Evolutionary conservation across 2,888 invertebrate species (phyloP).

Genomic region (Cerastoderma edule): DNA sequence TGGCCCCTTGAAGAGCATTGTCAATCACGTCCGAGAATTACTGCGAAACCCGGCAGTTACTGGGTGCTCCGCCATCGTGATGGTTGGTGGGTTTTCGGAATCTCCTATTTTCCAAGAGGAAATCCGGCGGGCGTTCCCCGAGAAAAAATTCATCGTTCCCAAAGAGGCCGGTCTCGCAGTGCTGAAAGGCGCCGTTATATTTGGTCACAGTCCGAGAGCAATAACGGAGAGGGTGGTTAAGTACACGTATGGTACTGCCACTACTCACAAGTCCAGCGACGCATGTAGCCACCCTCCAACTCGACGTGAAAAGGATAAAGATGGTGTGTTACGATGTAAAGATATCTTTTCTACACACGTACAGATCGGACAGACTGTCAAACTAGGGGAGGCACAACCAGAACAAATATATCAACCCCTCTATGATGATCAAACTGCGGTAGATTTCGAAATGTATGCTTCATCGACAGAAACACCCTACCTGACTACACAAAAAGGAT

Average conservation of each 20-base stretch:
- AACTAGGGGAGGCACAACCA: slow-evolving; percentile 47
- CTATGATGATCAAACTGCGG: slow-evolving; percentile 53
- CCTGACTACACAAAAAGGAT: slow-evolving; percentile 58
- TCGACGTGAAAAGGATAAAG: neutral
- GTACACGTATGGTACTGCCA: slow-evolving; percentile 55
- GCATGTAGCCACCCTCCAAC: slow-evolving; percentile 34
- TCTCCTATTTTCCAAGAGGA: slow-evolving; percentile 50
- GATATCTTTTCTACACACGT: slow-evolving; percentile 60
- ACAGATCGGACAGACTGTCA: slow-evolving; percentile 48
- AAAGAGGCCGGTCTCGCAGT: slow-evolving; percentile 57
- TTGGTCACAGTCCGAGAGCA: slow-evolving; percentile 49
- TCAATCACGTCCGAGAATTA: slow-evolving; percentile 47
- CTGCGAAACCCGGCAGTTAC: slow-evolving; percentile 32
- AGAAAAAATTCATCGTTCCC: slow-evolving; percentile 48
- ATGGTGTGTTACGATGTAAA: neutral
- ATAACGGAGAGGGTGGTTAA: slow-evolving; percentile 53
- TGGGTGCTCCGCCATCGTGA: slow-evolving; percentile 47
- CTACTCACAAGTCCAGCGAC: slow-evolving; percentile 30
- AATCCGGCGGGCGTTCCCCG: slow-evolving; percentile 37
- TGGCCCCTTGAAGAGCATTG: slow-evolving; percentile 34
- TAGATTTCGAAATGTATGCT: slow-evolving; percentile 59
- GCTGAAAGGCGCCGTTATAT: slow-evolving; percentile 61
- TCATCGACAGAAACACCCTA: slow-evolving; percentile 49
- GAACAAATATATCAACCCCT: slow-evolving; percentile 56
- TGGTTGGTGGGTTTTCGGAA: slow-evolving; percentile 67